Conservation (phyloP, 2,888 invertebrate genomes). For the Alloscopus bannaensis region DNA sequence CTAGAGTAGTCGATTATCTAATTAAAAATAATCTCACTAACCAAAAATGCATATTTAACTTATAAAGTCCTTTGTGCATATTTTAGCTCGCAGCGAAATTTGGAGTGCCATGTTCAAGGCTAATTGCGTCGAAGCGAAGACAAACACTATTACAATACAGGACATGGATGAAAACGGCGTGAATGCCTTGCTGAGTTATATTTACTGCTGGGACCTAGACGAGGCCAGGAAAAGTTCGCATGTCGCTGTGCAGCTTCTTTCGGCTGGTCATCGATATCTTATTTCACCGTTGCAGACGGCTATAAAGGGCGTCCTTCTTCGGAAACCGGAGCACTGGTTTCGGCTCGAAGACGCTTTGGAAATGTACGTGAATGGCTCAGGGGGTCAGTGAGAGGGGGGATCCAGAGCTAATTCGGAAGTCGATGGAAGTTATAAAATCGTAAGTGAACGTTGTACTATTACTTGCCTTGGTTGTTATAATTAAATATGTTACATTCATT, state of each 20-base stretch:
- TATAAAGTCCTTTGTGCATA: not conserved
- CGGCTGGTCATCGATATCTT: not conserved
- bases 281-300: not conserved
- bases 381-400: no score
- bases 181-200: not conserved
- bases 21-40: not conserved
- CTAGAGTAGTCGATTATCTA: not conserved
- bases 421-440: no score
- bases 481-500: no score
- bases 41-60: not conserved
- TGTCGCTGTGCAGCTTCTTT: not conserved
- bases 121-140: not conserved
- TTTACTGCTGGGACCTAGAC: not conserved
- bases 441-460: no score
- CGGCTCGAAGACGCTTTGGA: not conserved
- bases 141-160: not conserved
- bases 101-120: not conserved
- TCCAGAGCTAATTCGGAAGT: no score
- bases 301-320: not conserved
- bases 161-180: not conserved
- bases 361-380: no score
- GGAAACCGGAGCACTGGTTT: not conserved
- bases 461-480: no score
- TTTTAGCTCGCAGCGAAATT: not conserved
- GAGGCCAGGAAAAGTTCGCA: not conserved